Evolutionary conservation across 64 coral and sea anemone species (phyloP).

Genomic region (Platygyra sinensis): DNA sequence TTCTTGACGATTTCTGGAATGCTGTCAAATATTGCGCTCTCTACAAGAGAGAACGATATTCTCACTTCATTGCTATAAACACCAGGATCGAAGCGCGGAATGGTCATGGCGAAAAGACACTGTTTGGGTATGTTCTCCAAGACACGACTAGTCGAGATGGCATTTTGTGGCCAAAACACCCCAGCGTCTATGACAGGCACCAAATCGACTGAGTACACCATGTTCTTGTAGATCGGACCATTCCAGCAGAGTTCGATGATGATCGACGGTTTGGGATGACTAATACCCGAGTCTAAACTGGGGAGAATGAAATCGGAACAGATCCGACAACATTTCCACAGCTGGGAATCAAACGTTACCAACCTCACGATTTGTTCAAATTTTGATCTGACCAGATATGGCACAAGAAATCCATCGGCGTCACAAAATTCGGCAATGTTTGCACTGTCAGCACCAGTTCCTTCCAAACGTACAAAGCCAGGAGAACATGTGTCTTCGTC

Average conservation of each 20-base stretch:
- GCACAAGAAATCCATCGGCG: conserved; percentile 9
- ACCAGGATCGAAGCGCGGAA: conserved; percentile 36
- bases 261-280: conserved; percentile 30
- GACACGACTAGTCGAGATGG: conserved; percentile 6
- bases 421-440: conserved; percentile 39
- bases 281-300: background rate
- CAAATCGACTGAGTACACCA: conserved; percentile 45
- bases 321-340: conserved; percentile 49
- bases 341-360: conserved; percentile 35
- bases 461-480: conserved; percentile 44
- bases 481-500: conserved; percentile 44
- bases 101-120: conserved; percentile 45
- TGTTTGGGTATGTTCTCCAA: conserved; percentile 14
- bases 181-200: conserved; percentile 51
- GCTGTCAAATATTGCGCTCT: conserved; percentile 45
- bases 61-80: conserved; percentile 50
- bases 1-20: conserved; percentile 55
- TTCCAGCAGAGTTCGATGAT: conserved; percentile 62
- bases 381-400: conserved; percentile 33
- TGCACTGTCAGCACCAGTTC: background rate
- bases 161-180: conserved; percentile 38
- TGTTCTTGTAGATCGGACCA: conserved; percentile 56
- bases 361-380: conserved; percentile 15
- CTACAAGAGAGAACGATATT: conserved; percentile 44
- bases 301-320: conserved; percentile 51